Conservation (phyloP, 2,888 invertebrate species). For the Phania funesta region DNA sequence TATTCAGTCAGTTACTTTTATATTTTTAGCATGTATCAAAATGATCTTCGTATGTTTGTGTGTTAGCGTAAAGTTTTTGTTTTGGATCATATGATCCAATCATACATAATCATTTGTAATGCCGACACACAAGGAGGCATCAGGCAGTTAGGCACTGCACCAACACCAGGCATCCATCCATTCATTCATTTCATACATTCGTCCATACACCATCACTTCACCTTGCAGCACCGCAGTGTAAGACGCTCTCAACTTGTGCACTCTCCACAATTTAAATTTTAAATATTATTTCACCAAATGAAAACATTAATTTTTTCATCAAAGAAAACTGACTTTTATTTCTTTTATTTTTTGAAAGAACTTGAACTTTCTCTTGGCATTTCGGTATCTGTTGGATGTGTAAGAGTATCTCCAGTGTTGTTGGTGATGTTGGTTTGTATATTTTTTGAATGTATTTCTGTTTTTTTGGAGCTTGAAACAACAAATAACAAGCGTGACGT, state of each 20-base stretch:
- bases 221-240: slow-evolving; percentile 28
- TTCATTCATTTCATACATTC: not conserved
- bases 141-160: slow-evolving; percentile 28
- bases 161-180: slow-evolving; percentile 11
- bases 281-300: slow-evolving; percentile 57
- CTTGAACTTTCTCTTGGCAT: slow-evolving; percentile 55
- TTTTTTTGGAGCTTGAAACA: not conserved
- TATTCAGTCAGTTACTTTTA: slow-evolving; percentile 38
- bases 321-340: slow-evolving; percentile 27
- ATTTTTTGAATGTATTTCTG: not conserved
- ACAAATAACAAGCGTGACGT: slow-evolving; percentile 16
- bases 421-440: not conserved
- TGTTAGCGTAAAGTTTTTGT: not conserved
- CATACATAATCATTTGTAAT: slow-evolving; percentile 50
- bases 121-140: slow-evolving; percentile 39
- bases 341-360: slow-evolving; percentile 38
- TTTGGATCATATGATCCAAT: slow-evolving; percentile 45
- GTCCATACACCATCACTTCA: not conserved
- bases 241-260: slow-evolving; percentile 28
- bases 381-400: slow-evolving; percentile 3
- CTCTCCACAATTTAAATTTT: slow-evolving; percentile 24
- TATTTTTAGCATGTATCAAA: not conserved
- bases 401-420: not conserved
- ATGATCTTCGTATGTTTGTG: not conserved
- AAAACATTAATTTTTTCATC: slow-evolving; percentile 42